Base-by-base conservation (phyloP, 1,140 invertebrate species). In the Procambarus virginalis region DNA sequence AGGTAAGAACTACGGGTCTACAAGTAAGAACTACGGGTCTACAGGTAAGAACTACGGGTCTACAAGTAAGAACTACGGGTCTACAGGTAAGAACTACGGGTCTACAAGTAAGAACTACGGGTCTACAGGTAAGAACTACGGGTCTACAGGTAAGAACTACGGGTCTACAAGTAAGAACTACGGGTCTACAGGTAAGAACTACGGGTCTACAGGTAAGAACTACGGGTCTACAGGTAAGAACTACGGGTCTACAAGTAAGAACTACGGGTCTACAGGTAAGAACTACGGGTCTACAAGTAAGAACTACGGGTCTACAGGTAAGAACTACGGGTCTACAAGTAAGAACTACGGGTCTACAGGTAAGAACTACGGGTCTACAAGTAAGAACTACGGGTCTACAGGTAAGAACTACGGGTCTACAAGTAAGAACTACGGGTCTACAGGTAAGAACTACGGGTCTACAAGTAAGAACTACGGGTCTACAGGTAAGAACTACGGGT, bases 261-360 rank as follows among this genome's bases (percentile, higher is more conserved):
- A n/a, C n/a, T n/a, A 55, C 8, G 51, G 12, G 12, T 99, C 82
- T 99, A 99, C 94, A 96, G 96, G 91, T 92, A 73, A 48, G 91
- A 14, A 8, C 22, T 10, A 3, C n/a, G 12, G 8, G 4, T 55
- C 51, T 55, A 55, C 51, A 55, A 2, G 51, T 10, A 10, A 55
- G 10, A 8, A 5, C 10, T 10, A 55, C 51, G 2, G 3, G 60
- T 64, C 3, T 64, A 17, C 17, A 64, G 60, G 60, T 64, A 64
- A 64, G 20, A 5, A 10, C 17, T 17, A 14, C 4, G 20, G 12
- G 4, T 20, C 20, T 64, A 64, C 60, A 55, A 5, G 5, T 10
- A 55, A 55, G 8, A n/a, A n/a, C n/a, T n/a, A 55, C 8, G 51
- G 12, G 12, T 99, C 82, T 99, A 99, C 94, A 96, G 96, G 91